Base-by-base conservation (phyloP, 1,140 invertebrate species). In the Halotydeus destructor region DNA sequence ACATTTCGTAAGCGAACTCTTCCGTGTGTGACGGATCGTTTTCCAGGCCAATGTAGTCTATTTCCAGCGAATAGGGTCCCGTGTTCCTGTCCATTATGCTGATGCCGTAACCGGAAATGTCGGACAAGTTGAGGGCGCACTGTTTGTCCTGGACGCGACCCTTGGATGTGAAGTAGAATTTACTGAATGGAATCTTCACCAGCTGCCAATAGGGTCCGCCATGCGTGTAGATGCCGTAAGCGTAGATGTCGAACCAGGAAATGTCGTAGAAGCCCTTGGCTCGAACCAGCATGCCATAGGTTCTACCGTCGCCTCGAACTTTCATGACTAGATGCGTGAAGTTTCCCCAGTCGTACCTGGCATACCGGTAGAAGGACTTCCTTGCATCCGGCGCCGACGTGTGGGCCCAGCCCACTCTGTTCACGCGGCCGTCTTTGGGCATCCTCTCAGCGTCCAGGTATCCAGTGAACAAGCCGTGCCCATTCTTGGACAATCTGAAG, bases 121-220 rank as follows among this genome's bases (percentile, higher is more conserved):
- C 61, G 38, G 70, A 49, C 14, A 71, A 48, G 0, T 60, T 56
- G 18, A 91, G 56, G 9, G 64, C 52, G 12, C 42, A 49, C 57
- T 93, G 88, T 19, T 62, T 66, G 59, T 91, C 83, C 61, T 91
- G 83, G 31, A 91, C 57, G n/a, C 74, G 58, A 3, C 86, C 88
- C 65, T 84, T 85, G 12, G 70, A 72, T 5, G 68, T 62, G 12
- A 85, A 60, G 41, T 81, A 71, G 59, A 96, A 96, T 60, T 88
- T 91, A 4, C 84, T 86, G 64, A 97, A 89, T 16, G 91, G 91
- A 54, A 97, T 83, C 75, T 79, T 61, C 1, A 75, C 69, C 43
- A 74, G 62, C 65, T 96, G 88, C 89, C 89, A 96, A 57, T 94
- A 91, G 6, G 89, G 89, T 0, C 89, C 89, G 33, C 89, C 89